Evolutionary conservation across 2,888 invertebrate genomes (phyloP), one percentile per base, ranked within the genome.

Genomic region (Lasioglossum marginatum): DNA sequence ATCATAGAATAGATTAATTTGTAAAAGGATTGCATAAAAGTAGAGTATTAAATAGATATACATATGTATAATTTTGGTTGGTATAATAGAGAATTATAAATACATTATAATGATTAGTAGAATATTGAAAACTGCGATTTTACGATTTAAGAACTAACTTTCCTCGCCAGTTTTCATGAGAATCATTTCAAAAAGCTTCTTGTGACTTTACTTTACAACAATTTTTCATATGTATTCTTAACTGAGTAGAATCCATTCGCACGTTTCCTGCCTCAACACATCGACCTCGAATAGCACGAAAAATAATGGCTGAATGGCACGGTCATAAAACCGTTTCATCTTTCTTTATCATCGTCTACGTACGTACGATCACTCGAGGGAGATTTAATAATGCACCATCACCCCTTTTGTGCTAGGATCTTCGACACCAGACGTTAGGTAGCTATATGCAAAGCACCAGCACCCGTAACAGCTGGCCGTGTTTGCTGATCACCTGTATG

Each of bases 351-450:
- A 66, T 76, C 27, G n/a, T 43, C 45, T 68, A 19, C 34, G 37
- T 77, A 45, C 66, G 31, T 63, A 77, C 37, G 37, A 45, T 66
- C 45, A 77, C 16, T 45, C 31, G 66, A 14, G 40, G 31, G 31
- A 77, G 31, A 60, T 31, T 66, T 77, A 66, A 66, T 77, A 43
- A 77, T 66, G 66, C 66, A 45, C 23, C 27, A 45, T 45, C 23
- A 45, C 45, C 76, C 63, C 40, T 70, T 75, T 70, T 43, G 31
- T 57, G 40, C n/a, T 45, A 52, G 48, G 45, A 60, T 71, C 68
- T 57, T 80, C 73, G 68, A 74, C 74, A 80, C 34, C 66, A 34
- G 68, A 23, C 77, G 68, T 60, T 80, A 52, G 73, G 52, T 37
- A 57, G 68, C 68, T 37, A 23, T 37, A 19, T 57, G 82, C 45